phyloP scores from a whole-genome alignment of 2,888 invertebrate genomes.

The Anaspis maculata region DNA sequence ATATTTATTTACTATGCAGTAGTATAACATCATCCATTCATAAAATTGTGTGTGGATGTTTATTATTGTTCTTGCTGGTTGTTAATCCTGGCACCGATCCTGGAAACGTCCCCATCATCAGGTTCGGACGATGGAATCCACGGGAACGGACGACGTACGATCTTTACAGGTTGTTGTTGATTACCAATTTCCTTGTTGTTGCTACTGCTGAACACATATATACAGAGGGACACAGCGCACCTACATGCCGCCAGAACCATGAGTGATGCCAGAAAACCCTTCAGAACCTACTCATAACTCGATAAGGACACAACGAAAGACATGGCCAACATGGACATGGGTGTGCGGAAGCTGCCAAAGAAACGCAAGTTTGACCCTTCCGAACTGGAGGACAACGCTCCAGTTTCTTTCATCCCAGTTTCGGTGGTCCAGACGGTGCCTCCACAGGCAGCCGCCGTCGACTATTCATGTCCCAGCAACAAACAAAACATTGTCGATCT shows the following conservation, averaged over 20 bases:
- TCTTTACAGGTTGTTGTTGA: constrained; percentile 13
- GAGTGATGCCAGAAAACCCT: constrained; percentile 23
- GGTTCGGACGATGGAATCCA: not conserved
- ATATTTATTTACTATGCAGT: constrained; percentile 40
- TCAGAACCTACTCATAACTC: constrained; percentile 26
- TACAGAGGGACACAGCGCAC: no score
- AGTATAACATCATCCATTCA: constrained; percentile 37
- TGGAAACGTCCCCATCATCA: not conserved
- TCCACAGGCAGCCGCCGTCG: constrained; percentile 37
- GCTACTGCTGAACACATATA: no score
- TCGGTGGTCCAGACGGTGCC: constrained; percentile 38
- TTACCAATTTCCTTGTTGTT: constrained; percentile 9
- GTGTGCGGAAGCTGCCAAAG: constrained; percentile 79
- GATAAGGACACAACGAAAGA: not conserved
- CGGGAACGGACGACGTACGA: not conserved
- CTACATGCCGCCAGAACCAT: no score
- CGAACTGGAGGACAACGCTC: constrained; percentile 56
- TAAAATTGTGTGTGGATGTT: constrained; percentile 34
- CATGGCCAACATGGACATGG: constrained; percentile 38
- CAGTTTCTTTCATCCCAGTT: constrained; percentile 33
- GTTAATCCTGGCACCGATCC: not conserved
- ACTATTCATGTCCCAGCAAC: constrained; percentile 34
- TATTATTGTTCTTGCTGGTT: constrained; percentile 18
- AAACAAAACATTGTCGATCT: constrained; percentile 55
- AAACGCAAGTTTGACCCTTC: constrained; percentile 83